Evolutionary conservation across 1,140 invertebrate genomes (phyloP).

Genomic region (Diachasmimorpha longicaudata): DNA sequence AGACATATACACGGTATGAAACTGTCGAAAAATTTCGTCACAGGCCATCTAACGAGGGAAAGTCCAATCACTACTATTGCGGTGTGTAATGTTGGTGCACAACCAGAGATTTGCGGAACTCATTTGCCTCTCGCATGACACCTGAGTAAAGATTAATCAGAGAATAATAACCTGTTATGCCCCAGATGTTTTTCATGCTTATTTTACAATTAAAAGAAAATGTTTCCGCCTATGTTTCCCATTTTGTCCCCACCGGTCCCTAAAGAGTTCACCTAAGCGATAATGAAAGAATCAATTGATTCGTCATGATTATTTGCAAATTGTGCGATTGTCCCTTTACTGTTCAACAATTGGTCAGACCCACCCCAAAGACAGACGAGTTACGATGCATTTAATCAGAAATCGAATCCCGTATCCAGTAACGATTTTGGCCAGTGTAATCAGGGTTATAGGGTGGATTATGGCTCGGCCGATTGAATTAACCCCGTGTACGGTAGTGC

Average conservation of each 20-base stretch:
- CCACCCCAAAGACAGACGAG: not conserved
- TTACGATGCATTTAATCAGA: slow-evolving; percentile 44
- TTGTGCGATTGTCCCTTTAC: too few relatives aligned
- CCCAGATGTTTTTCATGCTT: too few relatives aligned
- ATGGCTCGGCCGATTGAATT: slow-evolving; percentile 54
- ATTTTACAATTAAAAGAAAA: too few relatives aligned
- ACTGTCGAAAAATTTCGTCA: not conserved
- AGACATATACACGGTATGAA: not conserved
- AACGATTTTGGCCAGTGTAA: slow-evolving; percentile 47
- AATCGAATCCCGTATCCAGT: slow-evolving; percentile 26
- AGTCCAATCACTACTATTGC: not conserved
- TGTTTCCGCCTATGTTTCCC: too few relatives aligned
- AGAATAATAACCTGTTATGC: not conserved
- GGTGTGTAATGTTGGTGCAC: not conserved
- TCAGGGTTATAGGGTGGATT: slow-evolving; percentile 58
- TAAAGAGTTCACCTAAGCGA: too few relatives aligned
- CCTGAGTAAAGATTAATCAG: not conserved
- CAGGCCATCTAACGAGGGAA: slow-evolving; percentile 6
- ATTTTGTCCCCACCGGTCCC: too few relatives aligned
- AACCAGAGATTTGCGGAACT: not conserved
- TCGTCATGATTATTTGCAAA: too few relatives aligned
- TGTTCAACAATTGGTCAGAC: not conserved
- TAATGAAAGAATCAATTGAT: too few relatives aligned
- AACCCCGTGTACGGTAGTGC: slow-evolving; percentile 54
- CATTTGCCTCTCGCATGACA: not conserved